Conservation (phyloP, 1,140 invertebrate species). For the Pararge aegeria region DNA sequence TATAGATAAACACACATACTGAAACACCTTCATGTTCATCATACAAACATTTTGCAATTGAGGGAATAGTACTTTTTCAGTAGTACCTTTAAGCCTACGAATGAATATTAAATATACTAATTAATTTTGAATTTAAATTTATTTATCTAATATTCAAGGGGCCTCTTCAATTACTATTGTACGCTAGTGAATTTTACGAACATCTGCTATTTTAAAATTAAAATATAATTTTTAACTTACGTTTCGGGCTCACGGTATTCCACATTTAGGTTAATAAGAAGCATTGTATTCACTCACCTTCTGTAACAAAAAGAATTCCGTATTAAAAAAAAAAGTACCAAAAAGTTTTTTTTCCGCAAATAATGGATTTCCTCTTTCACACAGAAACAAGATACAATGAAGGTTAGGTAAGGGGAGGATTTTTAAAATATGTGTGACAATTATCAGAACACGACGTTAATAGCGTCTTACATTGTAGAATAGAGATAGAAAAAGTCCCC, state of each 20-base stretch:
- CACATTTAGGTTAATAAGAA: constrained; percentile 29
- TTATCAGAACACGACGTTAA: constrained; percentile 76
- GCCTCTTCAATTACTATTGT: too few relatives aligned
- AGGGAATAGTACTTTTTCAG: too few relatives aligned
- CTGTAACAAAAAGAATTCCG: constrained; percentile 65
- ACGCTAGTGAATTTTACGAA: background rate
- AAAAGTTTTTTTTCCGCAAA: constrained; percentile 26
- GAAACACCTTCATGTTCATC: too few relatives aligned
- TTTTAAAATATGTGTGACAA: constrained; percentile 78
- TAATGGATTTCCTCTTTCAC: constrained; percentile 36
- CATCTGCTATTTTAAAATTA: background rate
- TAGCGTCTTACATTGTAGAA: constrained; percentile 68
- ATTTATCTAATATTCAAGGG: too few relatives aligned
- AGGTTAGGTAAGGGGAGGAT: constrained; percentile 46
- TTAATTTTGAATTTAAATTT: too few relatives aligned
- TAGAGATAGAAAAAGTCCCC: constrained; percentile 55
- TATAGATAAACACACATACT: too few relatives aligned
- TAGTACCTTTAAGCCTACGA: too few relatives aligned
- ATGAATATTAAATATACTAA: too few relatives aligned
- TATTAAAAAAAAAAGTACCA: constrained; percentile 40
- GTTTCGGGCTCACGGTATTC: constrained; percentile 14
- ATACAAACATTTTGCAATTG: too few relatives aligned
- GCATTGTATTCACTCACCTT: constrained; percentile 63
- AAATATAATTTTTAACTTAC: constrained; percentile 26
- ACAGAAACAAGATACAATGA: constrained; percentile 58